These are phyloP conservation scores for Subacronicta megacephala DNA, from an alignment of 2,888 invertebrate species.

Conservation along the genomic window DNA sequence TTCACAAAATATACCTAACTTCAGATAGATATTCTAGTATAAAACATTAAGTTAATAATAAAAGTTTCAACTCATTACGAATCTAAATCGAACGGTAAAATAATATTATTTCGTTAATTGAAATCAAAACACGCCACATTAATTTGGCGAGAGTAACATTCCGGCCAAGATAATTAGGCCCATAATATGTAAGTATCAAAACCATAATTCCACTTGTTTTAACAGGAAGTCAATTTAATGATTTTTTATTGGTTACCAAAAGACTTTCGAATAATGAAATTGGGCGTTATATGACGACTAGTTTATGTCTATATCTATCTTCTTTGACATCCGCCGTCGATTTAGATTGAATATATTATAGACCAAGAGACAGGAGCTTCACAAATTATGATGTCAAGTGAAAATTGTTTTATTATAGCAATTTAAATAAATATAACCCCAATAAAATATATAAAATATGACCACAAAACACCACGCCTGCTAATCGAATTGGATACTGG, in stretches of 20 bases:
- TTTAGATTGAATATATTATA: slow-evolving; percentile 59
- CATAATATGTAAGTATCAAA: slow-evolving; percentile 50
- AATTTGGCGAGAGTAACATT: slow-evolving; percentile 51
- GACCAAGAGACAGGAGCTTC: slow-evolving; percentile 39
- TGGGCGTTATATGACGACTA: slow-evolving; percentile 60
- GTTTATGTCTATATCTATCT: slow-evolving; percentile 61
- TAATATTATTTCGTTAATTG: slow-evolving; percentile 34
- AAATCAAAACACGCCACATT: slow-evolving; percentile 41
- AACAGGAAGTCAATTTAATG: slow-evolving; percentile 81
- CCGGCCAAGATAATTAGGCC: slow-evolving; percentile 47
- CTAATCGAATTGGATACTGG: not conserved
- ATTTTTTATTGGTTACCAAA: slow-evolving; percentile 73
- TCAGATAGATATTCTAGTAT: too few species aligned
- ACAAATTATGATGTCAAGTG: slow-evolving; percentile 18
- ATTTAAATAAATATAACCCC: not conserved
- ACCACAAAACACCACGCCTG: not conserved
- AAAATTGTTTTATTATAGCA: slow-evolving; percentile 12
- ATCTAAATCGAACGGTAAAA: slow-evolving; percentile 28
- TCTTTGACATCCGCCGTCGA: slow-evolving; percentile 65
- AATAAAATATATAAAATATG: not conserved
- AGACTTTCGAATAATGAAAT: slow-evolving; percentile 74
- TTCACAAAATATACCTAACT: too few species aligned
- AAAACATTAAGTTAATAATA: too few species aligned
- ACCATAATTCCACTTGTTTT: slow-evolving; percentile 56
- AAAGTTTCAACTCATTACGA: not conserved